phyloP scores from a whole-genome alignment of 2,113 vertebrate species.

The Cettia cetti region DNA sequence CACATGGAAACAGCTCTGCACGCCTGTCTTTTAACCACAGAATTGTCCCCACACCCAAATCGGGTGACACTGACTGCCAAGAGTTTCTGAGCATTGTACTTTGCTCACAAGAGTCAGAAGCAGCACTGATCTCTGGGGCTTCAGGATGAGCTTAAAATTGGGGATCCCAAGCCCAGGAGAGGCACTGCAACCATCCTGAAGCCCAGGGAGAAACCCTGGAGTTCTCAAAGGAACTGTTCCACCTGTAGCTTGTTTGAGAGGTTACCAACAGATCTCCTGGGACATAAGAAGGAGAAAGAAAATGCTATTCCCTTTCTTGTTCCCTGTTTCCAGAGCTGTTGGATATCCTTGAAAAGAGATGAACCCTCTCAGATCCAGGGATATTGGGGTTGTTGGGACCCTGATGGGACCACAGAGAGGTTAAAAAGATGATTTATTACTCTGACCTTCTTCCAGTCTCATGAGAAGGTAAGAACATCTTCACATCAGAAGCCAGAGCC shows the following conservation, averaged over 20 bases:
- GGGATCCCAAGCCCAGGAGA: rapidly evolving
- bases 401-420: background rate
- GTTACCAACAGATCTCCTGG: background rate
- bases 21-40: rapidly evolving
- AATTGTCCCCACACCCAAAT: background rate
- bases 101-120: background rate
- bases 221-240: background rate
- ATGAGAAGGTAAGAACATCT: background rate
- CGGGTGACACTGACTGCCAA: background rate
- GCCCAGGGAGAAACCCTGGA: background rate
- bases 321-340: background rate
- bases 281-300: background rate
- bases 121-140: background rate
- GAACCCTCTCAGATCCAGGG: background rate
- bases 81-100: background rate
- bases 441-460: background rate
- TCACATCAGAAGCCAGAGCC: background rate
- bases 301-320: background rate
- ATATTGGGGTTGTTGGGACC: background rate
- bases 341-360: background rate
- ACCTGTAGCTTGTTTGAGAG: rapidly evolving
- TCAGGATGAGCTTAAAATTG: background rate
- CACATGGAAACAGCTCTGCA: background rate
- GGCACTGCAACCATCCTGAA: background rate
- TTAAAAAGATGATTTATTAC: background rate